Percentiles rank a stretch among this genome's conserved stretches.
Evolutionary conservation across 2,113 vertebrate species (phyloP).

Genomic region (Dromaius novaehollandiae): DNA sequence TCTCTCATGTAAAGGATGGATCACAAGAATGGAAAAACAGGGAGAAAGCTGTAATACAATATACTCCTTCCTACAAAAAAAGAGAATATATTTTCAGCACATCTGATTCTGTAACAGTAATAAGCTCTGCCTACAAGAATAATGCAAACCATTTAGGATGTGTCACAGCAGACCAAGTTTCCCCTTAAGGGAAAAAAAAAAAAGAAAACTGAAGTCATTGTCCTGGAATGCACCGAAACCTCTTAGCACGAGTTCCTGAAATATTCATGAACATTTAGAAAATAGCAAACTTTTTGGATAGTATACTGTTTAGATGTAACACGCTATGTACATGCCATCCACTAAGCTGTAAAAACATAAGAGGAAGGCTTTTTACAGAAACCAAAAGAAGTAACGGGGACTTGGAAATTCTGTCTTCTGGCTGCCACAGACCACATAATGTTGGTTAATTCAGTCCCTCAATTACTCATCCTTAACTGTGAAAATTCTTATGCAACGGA

Average conservation of each 20-base stretch:
- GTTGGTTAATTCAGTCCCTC: background rate
- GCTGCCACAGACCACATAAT: background rate
- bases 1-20: background rate
- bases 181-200: background rate
- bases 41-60: background rate
- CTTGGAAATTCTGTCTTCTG: background rate
- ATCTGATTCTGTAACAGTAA: background rate
- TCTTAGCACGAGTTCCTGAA: slow-evolving; percentile 28
- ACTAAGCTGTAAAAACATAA: background rate
- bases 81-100: background rate
- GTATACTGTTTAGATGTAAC: background rate
- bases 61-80: background rate
- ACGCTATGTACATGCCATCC: background rate
- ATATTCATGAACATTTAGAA: slow-evolving; percentile 47
- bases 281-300: background rate
- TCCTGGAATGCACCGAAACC: slow-evolving; percentile 38
- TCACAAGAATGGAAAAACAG: background rate
- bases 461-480: background rate
- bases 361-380: background rate
- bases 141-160: background rate
- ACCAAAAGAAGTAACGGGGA: background rate
- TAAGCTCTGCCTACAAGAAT: background rate
- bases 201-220: slow-evolving; percentile 42
- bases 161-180: background rate
- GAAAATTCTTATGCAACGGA: background rate